Base-by-base conservation (phyloP, 2,113 vertebrate genomes). In the Panurus biarmicus region DNA sequence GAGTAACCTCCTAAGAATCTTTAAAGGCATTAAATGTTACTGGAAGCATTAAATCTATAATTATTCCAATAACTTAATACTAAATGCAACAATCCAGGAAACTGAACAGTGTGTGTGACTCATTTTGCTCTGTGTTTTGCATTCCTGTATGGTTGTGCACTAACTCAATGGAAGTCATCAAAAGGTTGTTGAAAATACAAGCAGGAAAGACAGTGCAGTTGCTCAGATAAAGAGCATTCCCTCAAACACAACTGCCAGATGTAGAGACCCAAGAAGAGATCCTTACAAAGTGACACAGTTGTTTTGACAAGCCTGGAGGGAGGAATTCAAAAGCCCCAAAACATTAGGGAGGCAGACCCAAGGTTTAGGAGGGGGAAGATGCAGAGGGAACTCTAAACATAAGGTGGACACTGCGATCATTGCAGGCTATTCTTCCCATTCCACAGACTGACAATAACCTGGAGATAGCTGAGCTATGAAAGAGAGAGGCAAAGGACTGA, bases 401-500 rank as follows among this genome's bases (percentile, higher is more conserved):
- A 51, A 44, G 11, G 48, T 58, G 45, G 56, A 65, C 62, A 67
- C 36, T 24, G 45, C 82, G 60, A 71, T 25, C 66, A 83, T 17
- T 58, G 38, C 56, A 77, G 50, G 76, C 36, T 82, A 33, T 45
- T 90, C 36, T 45, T 85, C 33, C 35, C 64, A 80, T 79, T 74
- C 57, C 64, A 56, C 0, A 81, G 51, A 82, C 6, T 44, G 45
- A 82, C 66, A 87, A 50, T 54, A 73, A 87, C 15, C 62, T 80
- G 75, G 85, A 90, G 45, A 54, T 22, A 13, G 35, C 67, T 93
- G 81, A 95, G 92, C 88, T 94, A 91, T 87, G 85, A 89, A 89
- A 95, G 85, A 78, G 42, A 67, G 31, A 92, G 60, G 69, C 62
- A 50, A 94, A 93, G 81, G 90, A 93, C 90, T 83, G 87, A 96